Evolutionary conservation across 2,113 vertebrate species (phyloP).

Genomic region (Oryzias celebensis): DNA sequence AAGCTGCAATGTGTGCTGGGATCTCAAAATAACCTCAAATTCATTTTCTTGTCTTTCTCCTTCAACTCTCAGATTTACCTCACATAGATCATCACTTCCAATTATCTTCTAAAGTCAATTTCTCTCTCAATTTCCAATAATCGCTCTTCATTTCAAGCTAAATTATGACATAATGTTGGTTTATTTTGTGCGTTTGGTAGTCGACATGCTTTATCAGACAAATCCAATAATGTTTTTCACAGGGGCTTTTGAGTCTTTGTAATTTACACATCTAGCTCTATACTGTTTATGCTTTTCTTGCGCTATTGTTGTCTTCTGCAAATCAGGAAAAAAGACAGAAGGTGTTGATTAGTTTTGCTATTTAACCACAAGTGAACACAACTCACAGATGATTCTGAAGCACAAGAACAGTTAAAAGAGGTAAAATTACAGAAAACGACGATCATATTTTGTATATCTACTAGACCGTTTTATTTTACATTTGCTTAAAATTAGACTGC

Average conservation of each 20-base stretch:
- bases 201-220: constrained; percentile 9
- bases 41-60: constrained; percentile 12
- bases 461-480: too few relatives aligned
- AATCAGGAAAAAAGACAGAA: constrained; percentile 11
- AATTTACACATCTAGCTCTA: background rate
- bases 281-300: background rate
- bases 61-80: constrained; percentile 4
- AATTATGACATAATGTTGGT: background rate
- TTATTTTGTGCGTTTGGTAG: background rate
- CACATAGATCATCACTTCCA: constrained; percentile 11
- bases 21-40: constrained; percentile 26
- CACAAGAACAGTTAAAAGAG: too few relatives aligned
- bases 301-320: constrained; percentile 4
- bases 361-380: too few relatives aligned
- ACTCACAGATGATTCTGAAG: too few relatives aligned
- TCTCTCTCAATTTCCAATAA: constrained; percentile 6
- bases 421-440: too few relatives aligned
- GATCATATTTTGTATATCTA: too few relatives aligned
- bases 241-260: background rate
- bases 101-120: constrained; percentile 7
- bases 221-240: background rate
- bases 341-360: too few relatives aligned
- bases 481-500: too few relatives aligned
- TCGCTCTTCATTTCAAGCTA: constrained; percentile 15
- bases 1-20: constrained; percentile 17